Evolutionary conservation across 2,113 vertebrate species (phyloP).

Genomic region (Corythoichthys haematopterus): DNA sequence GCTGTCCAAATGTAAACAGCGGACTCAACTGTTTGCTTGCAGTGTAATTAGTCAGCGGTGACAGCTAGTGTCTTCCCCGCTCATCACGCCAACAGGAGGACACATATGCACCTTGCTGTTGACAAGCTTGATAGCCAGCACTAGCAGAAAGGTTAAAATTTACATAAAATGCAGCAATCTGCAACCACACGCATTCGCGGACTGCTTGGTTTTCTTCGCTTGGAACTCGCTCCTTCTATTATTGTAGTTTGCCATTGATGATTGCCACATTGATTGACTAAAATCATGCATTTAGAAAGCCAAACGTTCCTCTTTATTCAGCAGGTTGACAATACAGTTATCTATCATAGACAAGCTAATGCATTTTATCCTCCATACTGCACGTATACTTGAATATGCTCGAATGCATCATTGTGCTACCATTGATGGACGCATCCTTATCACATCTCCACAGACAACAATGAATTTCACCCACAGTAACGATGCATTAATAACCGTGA

Average conservation of each 20-base stretch:
- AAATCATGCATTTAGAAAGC: constrained; percentile 9
- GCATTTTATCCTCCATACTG: constrained; percentile 25
- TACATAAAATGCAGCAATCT: constrained; percentile 65
- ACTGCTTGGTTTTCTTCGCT: neutral
- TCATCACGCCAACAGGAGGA: constrained; percentile 54
- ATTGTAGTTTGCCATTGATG: constrained; percentile 18
- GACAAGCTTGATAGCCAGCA: constrained; percentile 59
- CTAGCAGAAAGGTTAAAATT: constrained; percentile 64
- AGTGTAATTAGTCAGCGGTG: constrained; percentile 66
- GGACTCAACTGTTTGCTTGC: constrained; percentile 61
- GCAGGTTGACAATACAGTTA: constrained; percentile 38
- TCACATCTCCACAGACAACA: constrained; percentile 16
- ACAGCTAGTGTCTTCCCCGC: constrained; percentile 52
- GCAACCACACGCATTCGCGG: constrained; percentile 45
- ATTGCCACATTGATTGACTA: constrained; percentile 30
- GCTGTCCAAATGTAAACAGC: constrained; percentile 68
- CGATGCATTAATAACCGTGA: neutral
- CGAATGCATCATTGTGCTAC: constrained; percentile 17
- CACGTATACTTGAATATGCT: constrained; percentile 1
- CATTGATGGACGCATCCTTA: constrained; percentile 21
- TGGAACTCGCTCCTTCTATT: constrained; percentile 13
- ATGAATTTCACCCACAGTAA: constrained; percentile 1
- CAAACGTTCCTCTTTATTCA: constrained; percentile 45
- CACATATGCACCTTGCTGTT: constrained; percentile 56
- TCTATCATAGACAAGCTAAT: constrained; percentile 45